These are phyloP conservation scores for Crocodylus rhombifer DNA, from an alignment of 2,797 vertebrate genomes.

Conservation along the genomic window DNA sequence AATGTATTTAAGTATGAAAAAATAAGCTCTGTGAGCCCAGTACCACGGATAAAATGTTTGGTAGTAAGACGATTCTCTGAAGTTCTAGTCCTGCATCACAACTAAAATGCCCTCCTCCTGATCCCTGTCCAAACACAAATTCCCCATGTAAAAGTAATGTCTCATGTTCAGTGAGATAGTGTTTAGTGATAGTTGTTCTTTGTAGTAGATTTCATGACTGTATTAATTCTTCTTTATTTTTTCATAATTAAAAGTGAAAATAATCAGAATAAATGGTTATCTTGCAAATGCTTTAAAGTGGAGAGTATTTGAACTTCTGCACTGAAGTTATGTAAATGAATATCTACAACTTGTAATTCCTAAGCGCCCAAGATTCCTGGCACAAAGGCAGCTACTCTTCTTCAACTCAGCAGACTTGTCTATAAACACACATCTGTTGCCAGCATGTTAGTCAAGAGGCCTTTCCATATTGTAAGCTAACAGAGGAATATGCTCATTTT, in stretches of 20 bases:
- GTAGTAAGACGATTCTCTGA: accelerated
- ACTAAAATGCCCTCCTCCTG: neutral
- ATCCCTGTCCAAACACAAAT: neutral
- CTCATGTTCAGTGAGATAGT: neutral
- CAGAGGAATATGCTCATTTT: constrained; percentile 12
- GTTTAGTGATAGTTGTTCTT: neutral
- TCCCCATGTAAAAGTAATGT: neutral
- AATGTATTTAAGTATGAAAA: too few relatives aligned
- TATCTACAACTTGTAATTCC: constrained; percentile 9
- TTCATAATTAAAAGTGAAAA: neutral
- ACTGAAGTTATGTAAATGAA: neutral
- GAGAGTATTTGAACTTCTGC: neutral
- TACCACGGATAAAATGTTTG: neutral
- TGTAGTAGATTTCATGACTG: neutral
- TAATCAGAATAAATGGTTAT: neutral
- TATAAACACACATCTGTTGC: constrained; percentile 45
- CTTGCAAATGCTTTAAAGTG: neutral
- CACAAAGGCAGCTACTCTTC: neutral
- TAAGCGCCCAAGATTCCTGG: neutral
- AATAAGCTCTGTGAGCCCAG: neutral
- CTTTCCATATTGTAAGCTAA: constrained; percentile 21
- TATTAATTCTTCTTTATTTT: neutral
- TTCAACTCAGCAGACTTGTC: neutral
- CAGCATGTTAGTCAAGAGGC: constrained; percentile 4
- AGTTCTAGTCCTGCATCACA: neutral